Base-by-base conservation (phyloP, 2,797 vertebrate genomes). In the Poecilia wingei region DNA sequence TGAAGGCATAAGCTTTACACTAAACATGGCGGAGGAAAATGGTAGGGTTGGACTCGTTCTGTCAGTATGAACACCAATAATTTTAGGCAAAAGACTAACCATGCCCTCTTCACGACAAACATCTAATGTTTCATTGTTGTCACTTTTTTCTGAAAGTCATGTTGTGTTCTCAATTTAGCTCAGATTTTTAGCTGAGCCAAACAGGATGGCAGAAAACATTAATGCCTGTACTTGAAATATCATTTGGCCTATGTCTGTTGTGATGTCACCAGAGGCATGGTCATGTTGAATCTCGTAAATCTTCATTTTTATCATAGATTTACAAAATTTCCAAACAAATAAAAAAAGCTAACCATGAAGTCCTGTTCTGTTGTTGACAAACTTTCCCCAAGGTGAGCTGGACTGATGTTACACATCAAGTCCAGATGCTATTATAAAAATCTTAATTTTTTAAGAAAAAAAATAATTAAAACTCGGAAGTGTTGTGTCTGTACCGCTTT, bases 401-500 rank as follows among this genome's bases (percentile, higher is more conserved):
- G 31, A 64, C n/a, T 36, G 31, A 36, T 64, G 7, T 64, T 16
- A 7, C 14, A 57, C 10, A 12, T 55, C 22, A 55, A 55, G 22
- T n/a, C 25, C n/a, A 1, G 53, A 9, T n/a, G 10, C 25, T 55
- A 55, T 3, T 25, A 25, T 55, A n/a, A 55, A 55, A 20, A 49
- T 49, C 18, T 20, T 6, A 41, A 47, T n/a, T 53, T 53, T 22
- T 53, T n/a, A 57, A 57, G n/a, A 57, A 28, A n/a, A 31, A 31
- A 31, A 31, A 31, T 31, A 31, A 31, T 31, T 61, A 33, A 33
- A 61, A 33, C 6, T 16, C 22, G 0, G 14, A 41, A 36, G 9
- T 13, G 31, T 3, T 4, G 0, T 45, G 2, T 6, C 0, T 20
- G 6, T 87, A 96, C 98, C 88, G 96, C 97, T 95, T 99, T 99